Base-by-base conservation (phyloP, 2,888 invertebrate genomes). In the Eurytoma adleriae region DNA sequence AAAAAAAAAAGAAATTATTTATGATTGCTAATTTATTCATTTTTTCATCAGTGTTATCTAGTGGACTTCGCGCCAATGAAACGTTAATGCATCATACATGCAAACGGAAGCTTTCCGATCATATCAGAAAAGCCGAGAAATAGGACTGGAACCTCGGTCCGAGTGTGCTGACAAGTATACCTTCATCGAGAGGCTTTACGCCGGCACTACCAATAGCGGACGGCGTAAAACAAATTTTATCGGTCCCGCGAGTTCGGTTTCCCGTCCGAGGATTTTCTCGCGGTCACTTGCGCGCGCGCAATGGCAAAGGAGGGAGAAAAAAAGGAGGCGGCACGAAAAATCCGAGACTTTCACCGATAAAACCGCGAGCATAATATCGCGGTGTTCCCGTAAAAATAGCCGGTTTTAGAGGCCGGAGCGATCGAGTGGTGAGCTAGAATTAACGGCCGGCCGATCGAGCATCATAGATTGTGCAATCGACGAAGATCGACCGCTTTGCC, bases 291-390 rank as follows among this genome's bases (percentile, higher is more conserved):
- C 57, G 20, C 57, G 18, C 20, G 20, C 13, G 13, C 18, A 59
- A 59, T 20, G 2, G 18, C 2, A 59, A 40, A 40, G 0, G 40
- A 40, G 40, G 30, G 7, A 40, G 7, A 40, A 40, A 40, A 40
- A 40, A 40, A 40, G 10, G 20, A 40, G 40, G 40, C 20, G 64
- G 48, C 24, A n/a, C 62, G n/a, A 24, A 27, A 52, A 68, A 68
- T 52, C 16, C 27, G 24, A 66, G 66, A 71, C 70, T 78, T 78
- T 78, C 70, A 78, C 70, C 61, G 20, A 24, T 18, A 40, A 40
- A 40, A 40, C 14, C 20, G 18, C 13, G 40, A 16, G 24, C 16
- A 27, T 16, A 56, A 27, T 27, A 16, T 56, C 24, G 59, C 4
- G 54, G n/a, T 16, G 27, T 48, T 61, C 40, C 40, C 50, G n/a